Evolutionary conservation across 2,113 vertebrate genomes (phyloP).

Genomic region (Numida meleagris): DNA sequence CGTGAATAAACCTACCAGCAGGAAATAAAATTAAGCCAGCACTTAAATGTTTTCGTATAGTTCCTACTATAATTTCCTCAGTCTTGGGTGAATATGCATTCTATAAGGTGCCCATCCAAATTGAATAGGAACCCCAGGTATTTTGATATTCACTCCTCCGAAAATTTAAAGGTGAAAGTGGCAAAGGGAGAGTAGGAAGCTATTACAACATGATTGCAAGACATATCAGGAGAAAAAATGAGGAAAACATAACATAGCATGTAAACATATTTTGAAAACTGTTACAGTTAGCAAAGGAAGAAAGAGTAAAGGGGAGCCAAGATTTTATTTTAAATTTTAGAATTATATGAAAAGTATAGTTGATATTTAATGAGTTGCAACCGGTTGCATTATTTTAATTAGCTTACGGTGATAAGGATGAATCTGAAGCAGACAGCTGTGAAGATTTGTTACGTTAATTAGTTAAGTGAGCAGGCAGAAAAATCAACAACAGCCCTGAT

Average conservation of each 20-base stretch:
- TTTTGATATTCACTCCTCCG: neutral
- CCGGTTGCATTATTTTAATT: conserved; percentile 76
- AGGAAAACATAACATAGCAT: neutral
- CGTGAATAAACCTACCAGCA: neutral
- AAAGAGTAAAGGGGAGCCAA: neutral
- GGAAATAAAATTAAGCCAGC: conserved; percentile 27
- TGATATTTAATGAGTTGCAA: conserved; percentile 68
- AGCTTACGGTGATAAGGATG: conserved; percentile 74
- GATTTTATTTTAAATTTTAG: neutral
- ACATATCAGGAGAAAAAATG: neutral
- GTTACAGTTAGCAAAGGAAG: neutral
- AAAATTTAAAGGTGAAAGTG: neutral
- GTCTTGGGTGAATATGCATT: neutral
- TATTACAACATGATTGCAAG: neutral
- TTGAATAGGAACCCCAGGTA: neutral
- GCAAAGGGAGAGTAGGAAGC: neutral
- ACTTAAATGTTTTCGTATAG: neutral
- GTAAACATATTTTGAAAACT: neutral
- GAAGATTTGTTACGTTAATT: conserved; percentile 83
- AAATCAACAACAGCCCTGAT: conserved; percentile 61
- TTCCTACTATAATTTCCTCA: neutral
- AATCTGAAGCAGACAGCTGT: conserved; percentile 72
- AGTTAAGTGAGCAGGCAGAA: conserved; percentile 70
- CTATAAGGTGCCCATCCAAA: neutral
- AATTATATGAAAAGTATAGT: conserved; percentile 47